These are phyloP conservation scores for Halcyon malimbica DNA, from an alignment of 2,113 vertebrate genomes.

Conservation along the genomic window DNA sequence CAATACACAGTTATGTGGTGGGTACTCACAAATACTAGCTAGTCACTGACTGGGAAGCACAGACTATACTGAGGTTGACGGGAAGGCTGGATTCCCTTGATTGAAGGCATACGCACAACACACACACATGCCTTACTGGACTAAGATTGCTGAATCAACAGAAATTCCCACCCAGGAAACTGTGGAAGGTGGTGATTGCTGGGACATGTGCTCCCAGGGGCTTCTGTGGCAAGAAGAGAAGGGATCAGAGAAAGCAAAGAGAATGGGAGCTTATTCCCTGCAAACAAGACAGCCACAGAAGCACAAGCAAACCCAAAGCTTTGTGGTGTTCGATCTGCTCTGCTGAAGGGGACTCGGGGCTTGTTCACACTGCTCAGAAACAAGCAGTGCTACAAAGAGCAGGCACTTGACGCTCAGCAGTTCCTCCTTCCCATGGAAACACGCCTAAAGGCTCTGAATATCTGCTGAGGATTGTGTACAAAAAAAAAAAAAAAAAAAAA, in stretches of 20 bases:
- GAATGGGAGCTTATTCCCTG: background rate
- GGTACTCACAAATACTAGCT: background rate
- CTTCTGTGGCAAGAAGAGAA: background rate
- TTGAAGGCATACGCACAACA: rapidly evolving
- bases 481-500: background rate
- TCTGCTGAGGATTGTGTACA: background rate
- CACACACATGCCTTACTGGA: background rate
- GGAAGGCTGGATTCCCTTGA: background rate
- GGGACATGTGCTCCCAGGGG: background rate
- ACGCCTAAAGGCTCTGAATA: background rate
- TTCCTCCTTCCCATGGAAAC: background rate
- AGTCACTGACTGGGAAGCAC: background rate
- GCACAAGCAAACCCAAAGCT: background rate
- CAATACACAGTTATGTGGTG: background rate
- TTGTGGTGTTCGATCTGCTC: background rate
- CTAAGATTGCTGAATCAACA: background rate
- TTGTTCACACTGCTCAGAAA: background rate
- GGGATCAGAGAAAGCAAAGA: background rate
- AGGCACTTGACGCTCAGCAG: background rate
- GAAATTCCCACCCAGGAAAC: background rate
- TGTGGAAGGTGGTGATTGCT: background rate
- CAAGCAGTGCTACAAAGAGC: background rate
- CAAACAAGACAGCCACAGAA: background rate
- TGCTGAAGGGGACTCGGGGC: background rate
- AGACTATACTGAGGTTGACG: background rate